These are phyloP conservation scores for Paedocypris micromegethes DNA, from an alignment of 2,797 vertebrate genomes.

Conservation along the genomic window DNA sequence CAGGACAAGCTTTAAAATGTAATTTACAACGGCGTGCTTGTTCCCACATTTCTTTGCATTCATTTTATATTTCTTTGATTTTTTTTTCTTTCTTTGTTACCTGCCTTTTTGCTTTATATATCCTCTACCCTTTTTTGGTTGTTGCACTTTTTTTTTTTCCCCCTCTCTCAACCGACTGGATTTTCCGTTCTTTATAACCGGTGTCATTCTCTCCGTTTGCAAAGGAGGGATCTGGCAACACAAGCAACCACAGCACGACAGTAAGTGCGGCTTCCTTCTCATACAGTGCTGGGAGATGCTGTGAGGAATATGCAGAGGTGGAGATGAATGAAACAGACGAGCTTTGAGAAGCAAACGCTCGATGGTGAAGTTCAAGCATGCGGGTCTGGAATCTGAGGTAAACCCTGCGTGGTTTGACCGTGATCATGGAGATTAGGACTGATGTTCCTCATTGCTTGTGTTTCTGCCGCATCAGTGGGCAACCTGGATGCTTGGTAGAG, in stretches of 20 bases:
- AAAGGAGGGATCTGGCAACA: constrained; percentile 48
- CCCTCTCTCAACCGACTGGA: constrained; percentile 35
- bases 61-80: constrained; percentile 49
- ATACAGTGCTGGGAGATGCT: constrained; percentile 21
- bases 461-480: too few species aligned
- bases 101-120: constrained; percentile 23
- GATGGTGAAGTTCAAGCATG: too few species aligned
- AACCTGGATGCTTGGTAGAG: too few species aligned
- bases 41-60: constrained; percentile 57
- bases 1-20: constrained; percentile 56
- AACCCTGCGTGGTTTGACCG: too few species aligned
- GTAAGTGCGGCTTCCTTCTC: constrained; percentile 61
- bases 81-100: constrained; percentile 39
- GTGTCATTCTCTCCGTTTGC: constrained; percentile 45
- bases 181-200: constrained; percentile 53
- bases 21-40: constrained; percentile 53
- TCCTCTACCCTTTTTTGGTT: constrained; percentile 34
- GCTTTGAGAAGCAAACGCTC: too few species aligned
- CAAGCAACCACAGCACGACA: constrained; percentile 58
- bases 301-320: constrained; percentile 43
- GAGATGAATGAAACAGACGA: constrained; percentile 3
- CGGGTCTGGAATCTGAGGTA: too few species aligned
- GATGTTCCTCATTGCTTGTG: too few species aligned
- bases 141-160: constrained; percentile 41
- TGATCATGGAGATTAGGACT: too few species aligned